These are phyloP conservation scores for Botrylloides violaceus DNA, from an alignment of 23 tunicate genomes.

Conservation along the genomic window DNA sequence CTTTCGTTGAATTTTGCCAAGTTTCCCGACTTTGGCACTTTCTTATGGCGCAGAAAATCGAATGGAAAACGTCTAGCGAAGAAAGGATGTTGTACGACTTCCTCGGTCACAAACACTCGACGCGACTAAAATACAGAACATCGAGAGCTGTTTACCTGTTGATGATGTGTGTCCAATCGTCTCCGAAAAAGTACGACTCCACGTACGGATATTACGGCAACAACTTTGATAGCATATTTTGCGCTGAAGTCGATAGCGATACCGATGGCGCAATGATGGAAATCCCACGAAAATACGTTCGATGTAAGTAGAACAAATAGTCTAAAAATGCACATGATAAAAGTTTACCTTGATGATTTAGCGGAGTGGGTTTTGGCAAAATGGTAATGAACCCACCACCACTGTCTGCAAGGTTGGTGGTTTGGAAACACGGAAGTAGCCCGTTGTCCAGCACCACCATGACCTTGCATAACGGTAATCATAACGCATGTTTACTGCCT, in stretches of 20 bases:
- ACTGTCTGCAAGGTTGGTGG: too few species aligned
- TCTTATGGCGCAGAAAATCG: too few species aligned
- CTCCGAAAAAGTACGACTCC: neutral
- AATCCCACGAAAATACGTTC: neutral
- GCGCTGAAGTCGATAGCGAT: conserved; percentile 68
- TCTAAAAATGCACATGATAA: too few species aligned
- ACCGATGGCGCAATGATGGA: conserved; percentile 62
- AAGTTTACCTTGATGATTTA: neutral
- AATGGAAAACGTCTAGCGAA: too few species aligned
- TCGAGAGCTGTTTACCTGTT: conserved; percentile 54
- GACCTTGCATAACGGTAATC: too few species aligned
- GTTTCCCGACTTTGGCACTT: too few species aligned
- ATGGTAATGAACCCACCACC: neutral
- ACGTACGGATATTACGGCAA: neutral
- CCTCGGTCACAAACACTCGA: neutral
- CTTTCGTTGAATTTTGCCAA: too few species aligned
- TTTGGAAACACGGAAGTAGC: too few species aligned
- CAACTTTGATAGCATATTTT: conserved; percentile 12
- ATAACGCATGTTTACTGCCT: too few species aligned
- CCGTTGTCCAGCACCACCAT: too few species aligned
- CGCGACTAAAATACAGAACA: conserved; percentile 42
- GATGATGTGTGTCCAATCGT: conserved; percentile 24
- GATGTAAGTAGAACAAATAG: neutral
- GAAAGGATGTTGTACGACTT: neutral
- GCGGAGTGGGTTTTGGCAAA: neutral